phyloP scores from a whole-genome alignment of 2,888 invertebrate genomes.

The Microctonus hyperodae region DNA sequence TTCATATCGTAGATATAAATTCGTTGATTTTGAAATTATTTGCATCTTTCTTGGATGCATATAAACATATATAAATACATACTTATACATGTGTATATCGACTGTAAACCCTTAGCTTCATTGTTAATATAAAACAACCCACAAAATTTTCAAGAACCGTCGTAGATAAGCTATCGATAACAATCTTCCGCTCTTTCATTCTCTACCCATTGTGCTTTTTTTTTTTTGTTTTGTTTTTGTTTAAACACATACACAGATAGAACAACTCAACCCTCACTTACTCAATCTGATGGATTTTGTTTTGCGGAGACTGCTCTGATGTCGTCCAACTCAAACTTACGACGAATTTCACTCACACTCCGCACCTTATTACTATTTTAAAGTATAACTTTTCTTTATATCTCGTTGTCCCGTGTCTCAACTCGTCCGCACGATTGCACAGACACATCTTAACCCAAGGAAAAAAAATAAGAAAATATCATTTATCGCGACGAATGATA shows the following conservation, averaged over 20 bases:
- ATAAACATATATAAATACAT: background rate
- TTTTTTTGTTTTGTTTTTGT: too few species aligned
- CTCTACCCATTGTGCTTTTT: too few species aligned
- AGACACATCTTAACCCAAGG: conserved; percentile 5
- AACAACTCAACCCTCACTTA: too few species aligned
- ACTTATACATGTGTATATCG: background rate
- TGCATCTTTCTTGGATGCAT: conserved; percentile 32
- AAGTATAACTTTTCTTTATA: background rate
- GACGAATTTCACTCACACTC: background rate
- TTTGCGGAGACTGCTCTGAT: conserved; percentile 8
- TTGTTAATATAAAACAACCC: conserved; percentile 18
- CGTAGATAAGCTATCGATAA: conserved; percentile 35
- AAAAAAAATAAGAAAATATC: conserved; percentile 28
- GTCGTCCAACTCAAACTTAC: background rate
- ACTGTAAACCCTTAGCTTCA: too few species aligned
- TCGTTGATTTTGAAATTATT: conserved; percentile 32
- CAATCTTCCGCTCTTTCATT: conserved; percentile 23
- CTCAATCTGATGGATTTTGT: too few species aligned
- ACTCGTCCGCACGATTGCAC: conserved; percentile 13
- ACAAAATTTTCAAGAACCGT: conserved; percentile 25
- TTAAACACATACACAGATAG: too few species aligned
- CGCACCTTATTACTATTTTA: background rate
- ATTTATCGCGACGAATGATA: conserved; percentile 30
- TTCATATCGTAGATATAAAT: conserved; percentile 18
- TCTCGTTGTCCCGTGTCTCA: background rate